These are phyloP conservation scores for Plecotus auritus DNA, from an alignment of 2,113 vertebrate species.

Conservation along the genomic window DNA sequence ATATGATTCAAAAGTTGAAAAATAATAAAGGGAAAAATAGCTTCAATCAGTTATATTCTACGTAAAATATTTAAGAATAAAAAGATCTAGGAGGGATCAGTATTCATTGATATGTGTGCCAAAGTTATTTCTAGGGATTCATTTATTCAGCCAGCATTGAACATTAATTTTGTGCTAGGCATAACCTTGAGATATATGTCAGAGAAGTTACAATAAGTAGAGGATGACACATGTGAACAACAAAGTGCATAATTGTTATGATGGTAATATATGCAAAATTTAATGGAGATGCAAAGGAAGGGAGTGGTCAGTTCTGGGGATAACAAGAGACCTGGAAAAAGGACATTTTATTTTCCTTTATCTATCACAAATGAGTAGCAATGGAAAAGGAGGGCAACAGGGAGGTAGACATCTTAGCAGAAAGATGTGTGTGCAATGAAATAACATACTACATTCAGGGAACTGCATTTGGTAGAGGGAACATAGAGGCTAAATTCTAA, in stretches of 20 bases:
- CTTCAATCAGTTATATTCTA: background rate
- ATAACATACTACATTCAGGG: background rate
- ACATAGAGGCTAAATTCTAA: background rate
- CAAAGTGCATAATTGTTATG: background rate
- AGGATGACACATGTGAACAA: background rate
- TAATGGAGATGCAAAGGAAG: background rate
- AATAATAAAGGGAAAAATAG: background rate
- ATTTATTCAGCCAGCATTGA: background rate
- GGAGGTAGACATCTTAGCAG: background rate
- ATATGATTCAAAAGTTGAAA: background rate
- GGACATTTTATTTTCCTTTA: conserved; percentile 3
- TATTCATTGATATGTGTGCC: background rate
- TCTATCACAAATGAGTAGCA: background rate
- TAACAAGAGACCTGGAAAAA: background rate
- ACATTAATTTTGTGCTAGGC: background rate
- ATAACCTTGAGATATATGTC: background rate
- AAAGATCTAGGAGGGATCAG: background rate
- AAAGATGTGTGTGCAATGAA: background rate
- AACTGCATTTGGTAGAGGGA: background rate
- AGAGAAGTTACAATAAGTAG: background rate
- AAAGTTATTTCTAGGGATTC: background rate
- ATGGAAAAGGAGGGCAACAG: background rate
- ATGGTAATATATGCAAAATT: background rate
- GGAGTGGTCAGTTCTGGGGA: background rate
- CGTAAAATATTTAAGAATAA: conserved; percentile 21